phyloP scores from a whole-genome alignment of 2,797 vertebrate species.

The Acrossocheilus wenchowensis region DNA sequence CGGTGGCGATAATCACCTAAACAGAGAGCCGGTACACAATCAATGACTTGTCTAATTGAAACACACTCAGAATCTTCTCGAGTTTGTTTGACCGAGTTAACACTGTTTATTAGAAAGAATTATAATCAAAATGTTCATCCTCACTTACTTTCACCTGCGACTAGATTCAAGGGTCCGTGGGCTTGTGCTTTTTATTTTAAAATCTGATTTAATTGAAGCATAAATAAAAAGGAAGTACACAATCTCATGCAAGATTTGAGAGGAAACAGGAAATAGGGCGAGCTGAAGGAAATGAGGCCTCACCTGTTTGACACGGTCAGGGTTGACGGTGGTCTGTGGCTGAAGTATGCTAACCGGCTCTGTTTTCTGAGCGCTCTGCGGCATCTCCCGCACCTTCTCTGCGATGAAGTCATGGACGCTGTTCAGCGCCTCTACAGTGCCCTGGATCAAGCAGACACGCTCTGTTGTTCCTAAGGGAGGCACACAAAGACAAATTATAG shows the following conservation, averaged over 20 bases:
- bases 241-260: not conserved
- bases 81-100: slow-evolving; percentile 38
- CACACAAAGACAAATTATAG: not conserved
- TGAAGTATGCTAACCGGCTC: slow-evolving; percentile 92
- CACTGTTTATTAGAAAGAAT: slow-evolving; percentile 42
- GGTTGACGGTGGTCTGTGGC: slow-evolving; percentile 92
- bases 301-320: slow-evolving; percentile 94
- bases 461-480: slow-evolving; percentile 86
- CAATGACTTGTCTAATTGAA: slow-evolving; percentile 62
- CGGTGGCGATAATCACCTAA: slow-evolving; percentile 61
- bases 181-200: not conserved
- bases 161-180: not conserved
- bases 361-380: slow-evolving; percentile 90
- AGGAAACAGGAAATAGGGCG: not conserved
- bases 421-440: slow-evolving; percentile 90
- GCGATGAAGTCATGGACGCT: slow-evolving; percentile 93
- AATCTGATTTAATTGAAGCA: not conserved
- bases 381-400: slow-evolving; percentile 93
- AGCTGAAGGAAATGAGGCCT: slow-evolving; percentile 48
- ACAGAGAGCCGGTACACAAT: slow-evolving; percentile 58
- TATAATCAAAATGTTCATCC: slow-evolving; percentile 24
- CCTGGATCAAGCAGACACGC: slow-evolving; percentile 92
- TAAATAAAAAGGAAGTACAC: not conserved
- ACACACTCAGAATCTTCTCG: slow-evolving; percentile 39
- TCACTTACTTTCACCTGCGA: slow-evolving; percentile 14